A percentile compares a stretch with the other conserved stretches of the same genome.
These are phyloP conservation scores for Pemphredon lugubris DNA, from an alignment of 2,888 invertebrate genomes.

Conservation along the genomic window DNA sequence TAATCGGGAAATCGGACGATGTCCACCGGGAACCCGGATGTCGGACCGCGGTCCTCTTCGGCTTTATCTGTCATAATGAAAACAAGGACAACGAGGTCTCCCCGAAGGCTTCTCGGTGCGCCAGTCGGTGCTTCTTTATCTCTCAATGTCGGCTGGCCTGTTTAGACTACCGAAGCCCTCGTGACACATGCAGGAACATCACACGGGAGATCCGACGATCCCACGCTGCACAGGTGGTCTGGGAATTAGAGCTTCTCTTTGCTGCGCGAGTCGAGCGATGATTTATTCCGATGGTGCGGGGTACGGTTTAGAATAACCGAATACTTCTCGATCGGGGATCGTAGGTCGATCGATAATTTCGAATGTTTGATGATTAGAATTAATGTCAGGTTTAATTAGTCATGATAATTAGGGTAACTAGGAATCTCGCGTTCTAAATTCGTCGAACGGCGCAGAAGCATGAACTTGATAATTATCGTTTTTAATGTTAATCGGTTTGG, in stretches of 20 bases:
- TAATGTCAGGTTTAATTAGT: too few relatives aligned
- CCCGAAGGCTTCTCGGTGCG: conserved; percentile 55
- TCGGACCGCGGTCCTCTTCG: conserved; percentile 40
- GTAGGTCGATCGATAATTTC: too few relatives aligned
- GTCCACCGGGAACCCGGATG: conserved; percentile 49
- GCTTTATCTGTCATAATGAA: conserved; percentile 58
- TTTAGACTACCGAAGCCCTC: conserved; percentile 67
- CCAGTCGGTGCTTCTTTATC: conserved; percentile 58
- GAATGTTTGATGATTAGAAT: too few relatives aligned
- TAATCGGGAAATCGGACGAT: conserved; percentile 38
- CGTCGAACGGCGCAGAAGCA: too few relatives aligned
- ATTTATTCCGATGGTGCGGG: too few relatives aligned
- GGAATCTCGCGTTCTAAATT: too few relatives aligned
- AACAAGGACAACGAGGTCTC: conserved; percentile 51
- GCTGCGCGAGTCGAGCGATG: not conserved
- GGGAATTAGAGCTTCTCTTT: conserved; percentile 18
- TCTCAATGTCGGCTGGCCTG: conserved; percentile 55
- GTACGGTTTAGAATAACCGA: too few relatives aligned
- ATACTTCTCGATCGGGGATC: too few relatives aligned
- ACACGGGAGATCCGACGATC: conserved; percentile 50
- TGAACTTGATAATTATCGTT: too few relatives aligned
- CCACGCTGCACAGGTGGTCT: conserved; percentile 71
- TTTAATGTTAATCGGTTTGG: too few relatives aligned
- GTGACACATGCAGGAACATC: conserved; percentile 66
- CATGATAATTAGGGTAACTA: too few relatives aligned